Percentiles rank a stretch among this genome's conserved stretches.
phyloP scores from a whole-genome alignment of 1,140 invertebrate genomes.

The Trichonephila clavata region DNA sequence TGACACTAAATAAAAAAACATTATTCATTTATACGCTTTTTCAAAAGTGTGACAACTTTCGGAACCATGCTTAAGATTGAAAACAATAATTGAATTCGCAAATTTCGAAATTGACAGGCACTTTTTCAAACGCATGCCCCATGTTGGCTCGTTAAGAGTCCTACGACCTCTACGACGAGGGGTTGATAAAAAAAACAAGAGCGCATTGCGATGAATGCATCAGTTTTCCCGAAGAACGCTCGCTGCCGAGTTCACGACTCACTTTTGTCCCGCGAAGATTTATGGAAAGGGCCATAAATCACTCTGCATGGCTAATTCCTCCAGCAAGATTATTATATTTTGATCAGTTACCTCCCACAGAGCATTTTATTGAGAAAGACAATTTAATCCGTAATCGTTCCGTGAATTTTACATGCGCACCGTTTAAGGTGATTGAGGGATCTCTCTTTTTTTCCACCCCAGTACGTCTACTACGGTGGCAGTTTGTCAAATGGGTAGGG shows the following conservation, averaged over 20 bases:
- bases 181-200: not conserved
- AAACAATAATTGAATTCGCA: no score
- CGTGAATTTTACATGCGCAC: not conserved
- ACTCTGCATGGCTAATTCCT: slow-evolving; percentile 15
- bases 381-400: slow-evolving; percentile 57
- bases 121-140: not conserved
- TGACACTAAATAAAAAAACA: no score
- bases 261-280: not conserved
- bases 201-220: not conserved
- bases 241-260: not conserved
- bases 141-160: not conserved
- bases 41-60: no score
- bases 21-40: no score
- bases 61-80: no score
- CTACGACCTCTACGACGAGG: not conserved
- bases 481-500: no score
- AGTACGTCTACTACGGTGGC: no score
- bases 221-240: not conserved
- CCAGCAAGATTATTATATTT: slow-evolving; percentile 21
- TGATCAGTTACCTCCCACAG: not conserved
- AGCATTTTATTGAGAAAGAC: slow-evolving; percentile 37
- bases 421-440: not conserved
- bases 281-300: slow-evolving; percentile 23
- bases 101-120: no score
- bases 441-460: not conserved